Evolutionary conservation across 2,797 vertebrate species (phyloP).

Genomic region (Holocentrus rufus): DNA sequence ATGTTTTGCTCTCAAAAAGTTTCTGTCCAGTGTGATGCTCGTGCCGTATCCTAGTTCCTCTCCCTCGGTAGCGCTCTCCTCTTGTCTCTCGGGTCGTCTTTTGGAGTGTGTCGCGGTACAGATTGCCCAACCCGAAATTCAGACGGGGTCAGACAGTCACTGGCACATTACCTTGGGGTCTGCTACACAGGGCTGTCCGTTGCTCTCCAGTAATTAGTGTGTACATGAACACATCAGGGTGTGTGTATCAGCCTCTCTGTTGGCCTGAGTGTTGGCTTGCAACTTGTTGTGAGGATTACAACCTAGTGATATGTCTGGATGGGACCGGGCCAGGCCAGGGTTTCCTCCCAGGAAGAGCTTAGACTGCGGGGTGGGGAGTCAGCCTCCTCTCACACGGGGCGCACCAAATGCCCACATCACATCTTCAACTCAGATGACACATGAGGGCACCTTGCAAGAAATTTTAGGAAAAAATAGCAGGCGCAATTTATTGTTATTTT

Average conservation of each 20-base stretch:
- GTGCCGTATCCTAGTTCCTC: background rate
- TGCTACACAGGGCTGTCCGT: conserved; percentile 8
- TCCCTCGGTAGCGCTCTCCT: background rate
- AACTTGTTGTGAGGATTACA: conserved; percentile 76
- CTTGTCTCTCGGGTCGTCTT: background rate
- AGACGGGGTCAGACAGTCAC: background rate
- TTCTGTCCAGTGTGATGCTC: background rate
- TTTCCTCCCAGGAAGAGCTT: conserved; percentile 46
- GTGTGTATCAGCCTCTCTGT: conserved; percentile 46
- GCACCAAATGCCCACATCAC: background rate
- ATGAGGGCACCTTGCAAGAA: too few relatives aligned
- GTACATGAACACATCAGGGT: conserved; percentile 29
- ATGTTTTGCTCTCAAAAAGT: too few relatives aligned
- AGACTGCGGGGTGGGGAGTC: conserved; percentile 7
- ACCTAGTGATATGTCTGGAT: conserved; percentile 57
- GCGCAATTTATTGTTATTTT: too few relatives aligned
- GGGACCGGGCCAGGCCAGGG: conserved; percentile 47
- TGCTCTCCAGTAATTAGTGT: conserved; percentile 50
- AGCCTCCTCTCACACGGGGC: conserved; percentile 5
- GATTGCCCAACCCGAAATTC: conserved; percentile 2
- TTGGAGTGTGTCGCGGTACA: conserved; percentile 1
- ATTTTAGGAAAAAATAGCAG: too few relatives aligned
- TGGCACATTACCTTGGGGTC: background rate
- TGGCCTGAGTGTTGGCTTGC: conserved; percentile 58
- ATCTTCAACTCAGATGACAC: background rate